phyloP scores from a whole-genome alignment of 2,797 vertebrate species.

The Morus bassanus region DNA sequence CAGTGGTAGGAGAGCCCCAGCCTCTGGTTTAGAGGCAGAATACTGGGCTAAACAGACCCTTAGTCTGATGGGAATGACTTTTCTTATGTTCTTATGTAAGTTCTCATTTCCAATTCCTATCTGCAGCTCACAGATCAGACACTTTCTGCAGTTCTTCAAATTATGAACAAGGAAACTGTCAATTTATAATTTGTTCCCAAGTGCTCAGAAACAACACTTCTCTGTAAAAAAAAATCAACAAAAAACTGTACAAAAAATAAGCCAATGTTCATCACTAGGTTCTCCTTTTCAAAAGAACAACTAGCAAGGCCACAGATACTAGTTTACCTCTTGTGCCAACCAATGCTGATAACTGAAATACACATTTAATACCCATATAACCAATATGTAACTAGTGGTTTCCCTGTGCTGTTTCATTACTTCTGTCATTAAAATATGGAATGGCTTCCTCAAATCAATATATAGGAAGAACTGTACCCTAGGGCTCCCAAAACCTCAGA shows the following conservation, averaged over 20 bases:
- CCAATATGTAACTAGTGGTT: not conserved
- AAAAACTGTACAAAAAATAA: not conserved
- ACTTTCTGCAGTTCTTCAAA: not conserved
- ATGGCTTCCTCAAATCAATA: not conserved
- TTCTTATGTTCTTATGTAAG: not conserved
- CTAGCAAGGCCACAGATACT: not conserved
- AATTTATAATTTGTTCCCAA: not conserved
- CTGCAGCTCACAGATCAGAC: not conserved
- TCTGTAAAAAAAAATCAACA: not conserved
- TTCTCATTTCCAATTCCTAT: not conserved
- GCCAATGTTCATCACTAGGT: not conserved
- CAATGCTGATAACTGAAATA: not conserved
- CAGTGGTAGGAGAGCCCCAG: not conserved
- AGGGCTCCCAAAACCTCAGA: not conserved
- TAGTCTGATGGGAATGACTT: not conserved
- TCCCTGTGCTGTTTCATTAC: not conserved
- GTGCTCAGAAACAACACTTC: not conserved
- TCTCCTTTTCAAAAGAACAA: not conserved
- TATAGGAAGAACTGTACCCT: not conserved
- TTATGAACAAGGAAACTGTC: not conserved
- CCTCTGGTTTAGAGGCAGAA: not conserved
- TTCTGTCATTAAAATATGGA: not conserved
- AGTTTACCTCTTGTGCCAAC: not conserved
- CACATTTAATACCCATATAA: not conserved
- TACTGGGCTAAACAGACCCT: not conserved